A percentile compares a stretch with the other conserved stretches of the same genome.
These are phyloP conservation scores for Poeciliopsis infans DNA, from an alignment of 2,797 vertebrate species.

Conservation along the genomic window DNA sequence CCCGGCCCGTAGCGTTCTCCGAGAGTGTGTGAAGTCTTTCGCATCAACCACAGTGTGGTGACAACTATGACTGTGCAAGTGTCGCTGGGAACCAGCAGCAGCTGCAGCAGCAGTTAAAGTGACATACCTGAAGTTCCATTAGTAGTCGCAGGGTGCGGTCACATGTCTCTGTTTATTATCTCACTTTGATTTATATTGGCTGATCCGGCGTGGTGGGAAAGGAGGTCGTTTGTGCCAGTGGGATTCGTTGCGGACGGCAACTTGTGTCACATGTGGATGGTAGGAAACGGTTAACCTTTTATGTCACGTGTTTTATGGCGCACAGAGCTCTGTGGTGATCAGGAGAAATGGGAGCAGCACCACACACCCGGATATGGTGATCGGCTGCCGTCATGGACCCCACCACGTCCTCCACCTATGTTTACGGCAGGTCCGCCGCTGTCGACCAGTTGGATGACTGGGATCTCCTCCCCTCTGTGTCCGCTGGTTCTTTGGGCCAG, in stretches of 20 bases:
- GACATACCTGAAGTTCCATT: conserved; percentile 53
- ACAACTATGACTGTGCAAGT: neutral
- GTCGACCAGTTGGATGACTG: conserved; percentile 70
- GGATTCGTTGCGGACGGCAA: neutral
- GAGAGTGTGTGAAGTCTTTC: neutral
- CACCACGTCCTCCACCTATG: conserved; percentile 33
- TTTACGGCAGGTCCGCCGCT: conserved; percentile 60
- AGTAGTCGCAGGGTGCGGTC: conserved; percentile 60
- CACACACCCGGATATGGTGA: conserved; percentile 14
- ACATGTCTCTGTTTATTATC: conserved; percentile 44
- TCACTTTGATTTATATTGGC: conserved; percentile 24
- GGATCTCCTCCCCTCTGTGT: conserved; percentile 62
- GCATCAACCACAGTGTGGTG: neutral
- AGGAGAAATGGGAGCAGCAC: conserved; percentile 25
- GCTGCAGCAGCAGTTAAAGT: neutral
- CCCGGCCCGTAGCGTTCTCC: neutral
- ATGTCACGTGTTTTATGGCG: neutral
- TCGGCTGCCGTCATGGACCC: conserved; percentile 56
- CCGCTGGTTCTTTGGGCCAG: conserved; percentile 5
- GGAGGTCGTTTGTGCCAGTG: neutral
- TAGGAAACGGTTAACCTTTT: neutral
- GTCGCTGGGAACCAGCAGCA: neutral
- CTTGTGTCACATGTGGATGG: neutral
- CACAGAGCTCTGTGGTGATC: conserved; percentile 43
- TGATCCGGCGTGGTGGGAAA: neutral